A percentile compares a stretch with the other conserved stretches of the same genome.
Conservation (phyloP, 1,140 invertebrate genomes). For the Apocrypta bakeri region DNA sequence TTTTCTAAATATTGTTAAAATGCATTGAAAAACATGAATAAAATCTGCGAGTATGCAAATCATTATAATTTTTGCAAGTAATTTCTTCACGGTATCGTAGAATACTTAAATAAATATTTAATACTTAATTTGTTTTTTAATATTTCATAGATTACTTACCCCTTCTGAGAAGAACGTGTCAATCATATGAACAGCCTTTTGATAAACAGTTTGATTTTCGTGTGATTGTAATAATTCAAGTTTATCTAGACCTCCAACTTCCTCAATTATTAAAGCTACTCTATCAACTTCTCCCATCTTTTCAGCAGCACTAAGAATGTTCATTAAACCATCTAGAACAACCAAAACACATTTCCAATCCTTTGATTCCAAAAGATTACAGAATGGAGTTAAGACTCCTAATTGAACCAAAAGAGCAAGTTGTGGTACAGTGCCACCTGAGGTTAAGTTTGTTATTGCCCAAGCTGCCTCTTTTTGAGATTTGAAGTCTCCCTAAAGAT, state of each 20-base stretch:
- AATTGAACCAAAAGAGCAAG: constrained; percentile 78
- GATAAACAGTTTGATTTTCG: constrained; percentile 88
- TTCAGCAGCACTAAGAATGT: constrained; percentile 77
- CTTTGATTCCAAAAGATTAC: constrained; percentile 75
- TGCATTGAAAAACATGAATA: too few relatives aligned
- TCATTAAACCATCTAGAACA: constrained; percentile 79
- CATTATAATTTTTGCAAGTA: too few relatives aligned
- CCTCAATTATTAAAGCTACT: constrained; percentile 78
- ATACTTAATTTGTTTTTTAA: too few relatives aligned
- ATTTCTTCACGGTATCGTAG: too few relatives aligned
- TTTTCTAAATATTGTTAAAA: background rate
- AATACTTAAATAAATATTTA: too few relatives aligned
- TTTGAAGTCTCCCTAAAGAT: constrained; percentile 82
- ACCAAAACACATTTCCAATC: constrained; percentile 79
- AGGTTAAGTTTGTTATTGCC: constrained; percentile 88
- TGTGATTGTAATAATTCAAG: constrained; percentile 84
- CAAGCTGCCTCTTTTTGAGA: constrained; percentile 88
- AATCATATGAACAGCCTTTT: constrained; percentile 86
- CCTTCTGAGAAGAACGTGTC: constrained; percentile 86
- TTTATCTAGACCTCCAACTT: constrained; percentile 83
- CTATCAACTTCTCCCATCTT: constrained; percentile 74
- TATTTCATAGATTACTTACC: too few relatives aligned
- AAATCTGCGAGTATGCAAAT: too few relatives aligned
- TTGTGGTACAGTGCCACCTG: constrained; percentile 82
- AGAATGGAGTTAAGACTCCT: constrained; percentile 73